Evolutionary conservation across 2,113 vertebrate genomes (phyloP), one percentile per base, ranked within the genome.

Genomic region (Callipepla californica): DNA sequence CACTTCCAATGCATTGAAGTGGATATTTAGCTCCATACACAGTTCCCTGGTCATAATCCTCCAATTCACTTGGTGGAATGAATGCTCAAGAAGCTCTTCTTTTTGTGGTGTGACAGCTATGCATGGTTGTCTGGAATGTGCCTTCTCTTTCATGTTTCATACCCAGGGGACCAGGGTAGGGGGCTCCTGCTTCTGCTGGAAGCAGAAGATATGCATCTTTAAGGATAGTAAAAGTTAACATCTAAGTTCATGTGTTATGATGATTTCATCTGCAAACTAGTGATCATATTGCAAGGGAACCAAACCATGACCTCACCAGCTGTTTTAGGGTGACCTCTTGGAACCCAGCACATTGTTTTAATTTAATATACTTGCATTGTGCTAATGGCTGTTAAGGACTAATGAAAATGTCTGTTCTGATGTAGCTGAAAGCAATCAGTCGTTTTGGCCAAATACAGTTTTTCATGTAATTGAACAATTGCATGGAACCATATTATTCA

Each of bases 291-390:
- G 63, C 26, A 62, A 74, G 89, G 58, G 67, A 91, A 65, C 25
- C 30, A 66, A 86, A 44, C n/a, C 40, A 32, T 62, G 76, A 70
- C 67, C 68, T 92, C 67, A 80, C 44, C 87, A 87, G 44, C 44
- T 92, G 90, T 87, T 85, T 92, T 45, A 81, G 75, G 4, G 6
- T 17, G n/a, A 82, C 75, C 87, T 76, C 66, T 67, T 89, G 55
- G 26, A 75, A 87, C 20, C 17, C 15, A 67, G 58, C 38, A 72
- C 14, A 11, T 47, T 68, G 78, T 81, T 89, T 72, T 55, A 91
- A 55, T 84, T 93, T 90, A 42, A 63, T 78, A 55, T 53, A 15
- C 21, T 73, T 89, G 16, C 26, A 53, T 77, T 87, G 74, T 91
- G 75, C 82, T 95, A 76, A 89, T 85, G 76, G 7, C 38, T 22